Base-by-base conservation (phyloP, 2,797 vertebrate genomes). In the Tamandua tetradactyla region DNA sequence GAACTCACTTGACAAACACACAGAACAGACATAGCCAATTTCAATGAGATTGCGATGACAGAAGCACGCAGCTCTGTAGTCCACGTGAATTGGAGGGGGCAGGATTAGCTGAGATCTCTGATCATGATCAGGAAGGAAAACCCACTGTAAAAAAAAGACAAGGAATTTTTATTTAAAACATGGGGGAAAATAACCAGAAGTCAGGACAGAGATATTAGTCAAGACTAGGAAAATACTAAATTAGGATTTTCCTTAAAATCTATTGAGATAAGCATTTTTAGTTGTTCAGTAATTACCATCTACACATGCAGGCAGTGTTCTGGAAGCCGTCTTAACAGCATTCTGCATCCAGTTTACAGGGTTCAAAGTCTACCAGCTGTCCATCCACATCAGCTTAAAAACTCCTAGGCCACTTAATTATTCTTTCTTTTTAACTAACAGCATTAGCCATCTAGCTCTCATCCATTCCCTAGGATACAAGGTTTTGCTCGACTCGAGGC, bases 41-140 rank as follows among this genome's bases (percentile, higher is more conserved):
- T 99, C 99, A 23, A 99, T 99, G 87, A 99, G 99, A 97, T 99
- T 99, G 0, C 99, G 98, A 84, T 99, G 99, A 94, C 99, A 99
- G 98, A 99, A 99, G 97, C 99, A 99, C 0, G 99, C 99, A 0
- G 99, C 99, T 97, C 99, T 98, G 98, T 99, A 99, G 97, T 99
- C 99, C 4, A 99, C 99, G 0, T 99, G 99, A 11, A 99, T 96
- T 0, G 99, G 99, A 0, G 99, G 99, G 0, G 99, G 99, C 40
- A 99, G 98, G 89, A 99, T 98, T 10, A 99, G 96, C 97, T 99
- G 99, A 0, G 99, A 98, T 6, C 99, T 98, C 98, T 99, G 99
- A 86, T 99, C 99, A 11, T 98, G 98, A 94, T 99, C 99, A 0
- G 99, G 99, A 94, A 99, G 98, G 97, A 99, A 99, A 22, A 99